Evolutionary conservation across 2,113 vertebrate genomes (phyloP), one percentile per base, ranked within the genome.

Genomic region (Centropus bengalensis): DNA sequence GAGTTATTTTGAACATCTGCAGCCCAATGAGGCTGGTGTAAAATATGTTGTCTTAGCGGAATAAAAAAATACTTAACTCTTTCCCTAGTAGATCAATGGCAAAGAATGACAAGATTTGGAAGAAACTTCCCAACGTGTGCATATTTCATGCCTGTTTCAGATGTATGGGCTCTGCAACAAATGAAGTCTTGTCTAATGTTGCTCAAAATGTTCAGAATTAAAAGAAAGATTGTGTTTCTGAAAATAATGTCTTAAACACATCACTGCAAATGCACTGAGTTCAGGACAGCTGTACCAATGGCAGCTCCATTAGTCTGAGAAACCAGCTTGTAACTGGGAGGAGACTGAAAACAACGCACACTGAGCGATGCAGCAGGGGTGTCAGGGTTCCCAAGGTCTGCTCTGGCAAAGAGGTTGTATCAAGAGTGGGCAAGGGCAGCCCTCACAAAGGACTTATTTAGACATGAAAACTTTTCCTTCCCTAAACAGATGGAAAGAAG

Each of bases 341-440:
- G 14, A 32, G 24, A 12, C 18, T 10, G 7, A 32, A 40, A 47
- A 9, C 0, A 2, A 10, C 4, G 2, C 23, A 2, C 0, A 2
- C 63, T 28, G 54, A 22, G 26, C 49, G 30, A 19, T 1, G 3
- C 20, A 10, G n/a, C 24, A 19, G 8, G 16, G 32, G 42, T 10
- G 8, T n/a, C 3, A 1, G 11, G 19, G 14, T 7, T 84, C 66
- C 47, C 9, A 3, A 1, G 0, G 0, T 16, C 26, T 54, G 36
- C 4, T 47, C 54, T 9, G 19, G 33, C 60, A 30, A 44, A 38
- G 58, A 32, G 40, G 3, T 7, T 18, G 18, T 38, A 8, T 47
- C 27, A 60, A 55, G 64, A 24, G 36, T 45, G 60, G 22, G 22
- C 22, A 14, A 54, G 71, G 42, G 47, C 56, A 75, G 15, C 47